A percentile compares a stretch with the other conserved stretches of the same genome.
These are phyloP conservation scores for Acleris holmiana DNA, from an alignment of 2,888 invertebrate genomes.

Conservation along the genomic window DNA sequence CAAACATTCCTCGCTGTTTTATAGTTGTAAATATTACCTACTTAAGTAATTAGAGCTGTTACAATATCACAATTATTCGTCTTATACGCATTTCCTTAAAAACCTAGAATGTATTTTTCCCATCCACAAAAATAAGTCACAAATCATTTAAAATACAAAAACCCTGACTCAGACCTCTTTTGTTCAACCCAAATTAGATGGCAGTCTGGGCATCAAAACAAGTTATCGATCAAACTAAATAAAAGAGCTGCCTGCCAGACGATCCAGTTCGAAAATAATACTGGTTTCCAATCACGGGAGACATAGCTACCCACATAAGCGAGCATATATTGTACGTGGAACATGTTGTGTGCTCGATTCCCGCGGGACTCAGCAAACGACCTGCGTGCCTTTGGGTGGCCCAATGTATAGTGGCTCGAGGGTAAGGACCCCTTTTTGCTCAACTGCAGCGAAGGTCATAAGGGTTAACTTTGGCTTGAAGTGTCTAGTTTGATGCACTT, in stretches of 20 bases:
- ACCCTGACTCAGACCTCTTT: neutral
- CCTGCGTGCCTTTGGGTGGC: constrained; percentile 12
- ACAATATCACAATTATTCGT: no score
- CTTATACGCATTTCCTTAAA: neutral
- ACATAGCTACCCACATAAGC: constrained; percentile 21
- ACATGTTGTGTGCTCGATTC: constrained; percentile 24
- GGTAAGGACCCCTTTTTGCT: neutral
- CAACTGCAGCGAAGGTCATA: no score
- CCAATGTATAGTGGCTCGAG: constrained; percentile 20
- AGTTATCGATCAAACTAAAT: constrained; percentile 36
- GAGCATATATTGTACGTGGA: constrained; percentile 6
- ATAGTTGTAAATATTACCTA: no score
- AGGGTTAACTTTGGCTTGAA: no score
- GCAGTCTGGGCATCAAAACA: constrained; percentile 28
- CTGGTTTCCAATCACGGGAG: constrained; percentile 36
- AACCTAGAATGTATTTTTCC: neutral
- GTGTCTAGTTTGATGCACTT: no score
- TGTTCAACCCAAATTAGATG: neutral
- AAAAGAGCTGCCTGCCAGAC: constrained; percentile 31
- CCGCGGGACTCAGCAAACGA: constrained; percentile 23
- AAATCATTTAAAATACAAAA: neutral
- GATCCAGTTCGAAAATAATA: constrained; percentile 31
- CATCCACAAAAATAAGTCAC: neutral
- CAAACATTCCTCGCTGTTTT: no score
- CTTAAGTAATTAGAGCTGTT: no score